Evolutionary conservation across 1,140 invertebrate genomes (phyloP), one percentile per base, ranked within the genome.

Genomic region (Homalodisca vitripennis): DNA sequence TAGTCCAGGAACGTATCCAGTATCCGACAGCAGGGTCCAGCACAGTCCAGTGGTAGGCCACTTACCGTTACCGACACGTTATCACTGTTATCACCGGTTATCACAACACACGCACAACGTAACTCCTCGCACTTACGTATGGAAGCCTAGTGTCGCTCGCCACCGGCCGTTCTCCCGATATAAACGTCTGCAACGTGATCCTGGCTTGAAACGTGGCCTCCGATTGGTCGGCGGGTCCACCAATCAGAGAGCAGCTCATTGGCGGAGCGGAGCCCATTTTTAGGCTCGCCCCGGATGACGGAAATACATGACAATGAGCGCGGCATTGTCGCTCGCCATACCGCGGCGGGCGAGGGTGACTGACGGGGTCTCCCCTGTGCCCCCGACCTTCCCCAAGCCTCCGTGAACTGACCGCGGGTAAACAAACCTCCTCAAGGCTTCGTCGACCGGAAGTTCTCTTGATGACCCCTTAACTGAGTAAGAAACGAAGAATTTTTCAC

Each of bases 151-250:
- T 93, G 91, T 90, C 87, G 86, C 85, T 85, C 83, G 81, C 82
- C 84, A 83, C 82, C 84, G 82, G 83, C 79, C 81, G 78, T 81
- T 78, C 81, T 82, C 84, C 85, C 83, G 86, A 88, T 92, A 91
- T 92, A 92, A 92, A 92, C 90, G 86, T 84, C 81, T 86, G 90
- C 88, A 91, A 92, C 86, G 88, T 89, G 89, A 92, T 89, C 87
- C 87, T 83, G 81, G 78, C 77, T 72, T 84, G 77, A 80, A 80
- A 84, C 78, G 79, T 74, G 74, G 68, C 60, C 27, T 10, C 1
- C 55, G 72, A 84, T 87, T 87, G 83, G 84, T 53, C 69, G 70
- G 3, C 10, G 34, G 1, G 24, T 22, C 71, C 70, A 41, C 84
- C 83, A 85, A 85, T 84, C 75, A 67, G 55, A 70, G 72, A 68